These are phyloP conservation scores for Dichetophora obliterata DNA, from an alignment of 2,888 invertebrate genomes.

Conservation along the genomic window DNA sequence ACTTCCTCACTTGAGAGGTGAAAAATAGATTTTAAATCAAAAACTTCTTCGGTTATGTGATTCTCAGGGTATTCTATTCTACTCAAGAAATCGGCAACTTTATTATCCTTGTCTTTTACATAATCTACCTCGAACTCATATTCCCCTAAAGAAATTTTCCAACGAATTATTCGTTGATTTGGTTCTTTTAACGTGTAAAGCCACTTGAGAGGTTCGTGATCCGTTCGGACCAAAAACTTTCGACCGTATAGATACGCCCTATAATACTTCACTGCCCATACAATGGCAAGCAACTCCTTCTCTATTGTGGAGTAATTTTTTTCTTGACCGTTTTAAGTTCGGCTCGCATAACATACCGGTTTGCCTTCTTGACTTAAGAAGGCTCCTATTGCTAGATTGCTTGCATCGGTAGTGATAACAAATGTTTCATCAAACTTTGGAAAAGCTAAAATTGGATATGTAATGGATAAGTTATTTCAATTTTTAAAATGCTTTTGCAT, in stretches of 20 bases:
- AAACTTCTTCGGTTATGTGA: too few relatives aligned
- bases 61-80: too few relatives aligned
- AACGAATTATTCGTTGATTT: too few relatives aligned
- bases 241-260: constrained; percentile 9
- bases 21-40: too few relatives aligned
- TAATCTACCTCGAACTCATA: too few relatives aligned
- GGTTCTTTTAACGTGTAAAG: constrained; percentile 33
- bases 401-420: neutral
- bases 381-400: neutral
- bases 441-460: neutral
- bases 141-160: too few relatives aligned
- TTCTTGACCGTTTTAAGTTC: neutral
- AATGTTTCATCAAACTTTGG: neutral
- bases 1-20: too few relatives aligned
- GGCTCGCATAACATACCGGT: too few relatives aligned
- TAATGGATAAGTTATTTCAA: neutral
- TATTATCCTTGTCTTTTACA: too few relatives aligned
- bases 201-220: constrained; percentile 36
- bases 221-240: constrained; percentile 29
- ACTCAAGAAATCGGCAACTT: too few relatives aligned
- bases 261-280: constrained; percentile 21
- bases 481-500: neutral
- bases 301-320: neutral
- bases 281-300: neutral
- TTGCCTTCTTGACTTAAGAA: neutral